A percentile compares a stretch with the other conserved stretches of the same genome.
phyloP scores from a whole-genome alignment of 2,797 vertebrate genomes.

The Valencia hispanica region DNA sequence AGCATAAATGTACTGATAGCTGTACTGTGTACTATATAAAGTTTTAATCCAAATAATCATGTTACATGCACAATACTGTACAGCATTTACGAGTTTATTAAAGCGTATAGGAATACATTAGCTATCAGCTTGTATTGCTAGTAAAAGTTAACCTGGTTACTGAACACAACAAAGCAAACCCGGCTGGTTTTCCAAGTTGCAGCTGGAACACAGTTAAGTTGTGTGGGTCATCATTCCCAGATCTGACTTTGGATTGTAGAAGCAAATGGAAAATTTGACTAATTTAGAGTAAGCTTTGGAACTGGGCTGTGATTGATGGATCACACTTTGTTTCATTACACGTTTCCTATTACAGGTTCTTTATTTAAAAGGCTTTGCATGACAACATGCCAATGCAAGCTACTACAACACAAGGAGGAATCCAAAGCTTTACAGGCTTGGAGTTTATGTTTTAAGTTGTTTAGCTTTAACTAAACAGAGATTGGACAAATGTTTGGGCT shows the following conservation, averaged over 20 bases:
- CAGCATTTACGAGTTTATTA: background rate
- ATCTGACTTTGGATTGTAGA: background rate
- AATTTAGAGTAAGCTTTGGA: background rate
- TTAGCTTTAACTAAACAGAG: background rate
- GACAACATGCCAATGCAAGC: background rate
- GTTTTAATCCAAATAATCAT: background rate
- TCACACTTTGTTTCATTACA: background rate
- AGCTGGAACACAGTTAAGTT: background rate
- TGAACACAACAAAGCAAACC: background rate
- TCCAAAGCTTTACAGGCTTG: constrained; percentile 10
- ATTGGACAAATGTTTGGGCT: background rate
- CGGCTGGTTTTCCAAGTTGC: background rate
- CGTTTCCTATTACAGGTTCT: background rate
- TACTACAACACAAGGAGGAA: constrained; percentile 15
- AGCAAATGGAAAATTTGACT: background rate
- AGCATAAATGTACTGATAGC: background rate
- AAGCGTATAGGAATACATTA: background rate
- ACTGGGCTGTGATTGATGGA: background rate
- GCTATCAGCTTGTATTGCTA: background rate
- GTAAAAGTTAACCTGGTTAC: background rate
- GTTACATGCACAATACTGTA: background rate
- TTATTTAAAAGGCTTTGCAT: background rate
- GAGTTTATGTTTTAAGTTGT: background rate
- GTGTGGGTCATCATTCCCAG: background rate
- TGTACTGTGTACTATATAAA: background rate